phyloP scores from a whole-genome alignment of 1,140 invertebrate genomes.

The Drosophila tristis region DNA sequence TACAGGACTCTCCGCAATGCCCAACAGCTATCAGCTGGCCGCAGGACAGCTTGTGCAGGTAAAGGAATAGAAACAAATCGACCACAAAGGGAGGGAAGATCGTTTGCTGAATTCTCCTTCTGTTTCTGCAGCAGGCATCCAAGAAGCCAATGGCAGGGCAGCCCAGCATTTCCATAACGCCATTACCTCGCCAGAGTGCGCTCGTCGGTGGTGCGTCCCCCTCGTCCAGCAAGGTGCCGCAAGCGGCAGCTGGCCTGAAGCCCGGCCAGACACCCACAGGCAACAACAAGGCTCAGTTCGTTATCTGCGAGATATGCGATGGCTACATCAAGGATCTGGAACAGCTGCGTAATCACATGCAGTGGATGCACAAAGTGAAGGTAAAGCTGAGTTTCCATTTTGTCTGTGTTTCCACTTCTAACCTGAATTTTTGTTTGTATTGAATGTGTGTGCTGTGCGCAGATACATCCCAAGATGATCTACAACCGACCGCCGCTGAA shows the following conservation, averaged over 20 bases:
- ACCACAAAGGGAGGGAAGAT: neutral
- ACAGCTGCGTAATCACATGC: constrained; percentile 96
- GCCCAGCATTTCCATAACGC: constrained; percentile 96
- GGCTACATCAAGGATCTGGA: constrained; percentile 97
- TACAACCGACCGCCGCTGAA: constrained; percentile 96
- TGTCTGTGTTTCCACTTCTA: neutral
- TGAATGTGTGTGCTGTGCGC: neutral
- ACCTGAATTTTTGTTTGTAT: neutral
- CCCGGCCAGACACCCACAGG: constrained; percentile 82
- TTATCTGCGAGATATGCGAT: constrained; percentile 98
- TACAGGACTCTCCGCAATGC: constrained; percentile 58
- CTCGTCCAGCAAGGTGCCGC: constrained; percentile 84
- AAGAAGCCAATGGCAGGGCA: constrained; percentile 86
- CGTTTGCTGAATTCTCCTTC: neutral
- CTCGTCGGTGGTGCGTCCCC: constrained; percentile 70
- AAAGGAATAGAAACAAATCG: neutral
- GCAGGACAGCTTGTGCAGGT: constrained; percentile 81
- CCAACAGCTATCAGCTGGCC: constrained; percentile 79
- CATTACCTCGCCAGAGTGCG: constrained; percentile 89
- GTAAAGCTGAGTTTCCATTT: constrained; percentile 59
- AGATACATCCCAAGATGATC: constrained; percentile 97
- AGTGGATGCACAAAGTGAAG: constrained; percentile 98
- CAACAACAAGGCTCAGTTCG: constrained; percentile 91
- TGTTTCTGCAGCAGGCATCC: constrained; percentile 49
- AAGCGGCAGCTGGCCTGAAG: constrained; percentile 84